These are phyloP conservation scores for Myotis brandtii DNA, from an alignment of 2,113 vertebrate genomes.

Conservation along the genomic window DNA sequence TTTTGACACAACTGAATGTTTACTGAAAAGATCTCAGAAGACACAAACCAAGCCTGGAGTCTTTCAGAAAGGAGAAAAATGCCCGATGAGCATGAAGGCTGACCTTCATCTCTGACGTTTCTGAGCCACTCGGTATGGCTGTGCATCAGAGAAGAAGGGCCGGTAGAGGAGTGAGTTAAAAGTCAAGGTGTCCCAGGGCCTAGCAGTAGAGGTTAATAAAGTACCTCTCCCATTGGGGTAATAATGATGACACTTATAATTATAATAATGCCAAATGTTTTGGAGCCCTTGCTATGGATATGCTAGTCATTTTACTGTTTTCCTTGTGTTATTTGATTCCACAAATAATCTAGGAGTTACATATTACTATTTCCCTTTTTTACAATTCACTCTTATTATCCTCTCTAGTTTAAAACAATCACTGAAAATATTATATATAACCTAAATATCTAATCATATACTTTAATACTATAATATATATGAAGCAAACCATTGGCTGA, in stretches of 20 bases:
- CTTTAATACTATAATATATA: not conserved
- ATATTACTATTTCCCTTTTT: not conserved
- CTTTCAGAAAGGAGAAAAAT: not conserved
- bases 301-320: not conserved
- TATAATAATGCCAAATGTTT: not conserved
- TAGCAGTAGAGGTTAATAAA: not conserved
- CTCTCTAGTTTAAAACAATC: slow-evolving; percentile 42
- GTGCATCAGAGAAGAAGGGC: not conserved
- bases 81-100: not conserved
- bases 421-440: not conserved
- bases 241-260: not conserved
- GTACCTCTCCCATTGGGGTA: not conserved
- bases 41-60: not conserved
- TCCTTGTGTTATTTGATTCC: not conserved
- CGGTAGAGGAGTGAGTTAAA: rapidly evolving
- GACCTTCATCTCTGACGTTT: not conserved
- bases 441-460: not conserved
- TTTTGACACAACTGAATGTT: slow-evolving; percentile 20
- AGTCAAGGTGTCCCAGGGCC: not conserved
- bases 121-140: not conserved
- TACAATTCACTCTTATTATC: not conserved
- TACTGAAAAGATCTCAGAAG: slow-evolving; percentile 2
- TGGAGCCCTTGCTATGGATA: not conserved
- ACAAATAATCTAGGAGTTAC: not conserved
- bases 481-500: slow-evolving; percentile 4